These are phyloP conservation scores for Henricia sp. DNA, from an alignment of 53 echinoderm and acorn worm genomes.

Conservation along the genomic window DNA sequence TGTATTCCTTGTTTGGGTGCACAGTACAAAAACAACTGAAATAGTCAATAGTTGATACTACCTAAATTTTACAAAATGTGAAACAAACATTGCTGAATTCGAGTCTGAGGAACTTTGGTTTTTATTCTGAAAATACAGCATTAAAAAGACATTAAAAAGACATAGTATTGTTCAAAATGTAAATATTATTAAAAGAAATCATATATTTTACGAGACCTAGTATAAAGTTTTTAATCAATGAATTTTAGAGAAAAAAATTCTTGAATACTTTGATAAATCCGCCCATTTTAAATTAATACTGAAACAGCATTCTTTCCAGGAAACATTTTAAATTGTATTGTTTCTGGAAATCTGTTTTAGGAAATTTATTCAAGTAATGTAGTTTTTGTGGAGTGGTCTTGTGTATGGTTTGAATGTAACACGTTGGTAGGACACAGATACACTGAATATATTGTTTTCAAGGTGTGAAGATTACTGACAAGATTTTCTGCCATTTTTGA, in stretches of 20 bases:
- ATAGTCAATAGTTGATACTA: conserved; percentile 21
- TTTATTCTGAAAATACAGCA: conserved; percentile 38
- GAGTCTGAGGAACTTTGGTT: conserved; percentile 1
- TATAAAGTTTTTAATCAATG: conserved; percentile 45
- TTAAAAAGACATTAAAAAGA: conserved; percentile 37
- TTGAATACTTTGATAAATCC: conserved; percentile 13
- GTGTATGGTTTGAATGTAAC: no score
- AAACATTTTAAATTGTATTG: neutral
- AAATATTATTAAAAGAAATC: conserved; percentile 47
- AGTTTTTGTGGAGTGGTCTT: no score
- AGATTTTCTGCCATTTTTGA: no score
- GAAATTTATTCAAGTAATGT: no score
- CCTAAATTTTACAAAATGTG: neutral
- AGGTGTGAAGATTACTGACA: no score
- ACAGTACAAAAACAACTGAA: conserved; percentile 39
- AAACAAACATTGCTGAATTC: neutral
- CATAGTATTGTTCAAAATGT: conserved; percentile 58
- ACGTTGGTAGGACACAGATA: no score
- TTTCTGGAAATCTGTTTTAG: no score
- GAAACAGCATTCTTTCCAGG: conserved; percentile 18
- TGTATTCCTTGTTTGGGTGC: neutral
- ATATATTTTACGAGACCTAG: conserved; percentile 61
- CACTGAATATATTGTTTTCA: no score
- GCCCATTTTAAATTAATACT: neutral
- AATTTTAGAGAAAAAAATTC: conserved; percentile 11